A percentile compares a stretch with the other conserved stretches of the same genome.
phyloP scores from a whole-genome alignment of 1,140 invertebrate species.

The Drosophila tropicalis region DNA sequence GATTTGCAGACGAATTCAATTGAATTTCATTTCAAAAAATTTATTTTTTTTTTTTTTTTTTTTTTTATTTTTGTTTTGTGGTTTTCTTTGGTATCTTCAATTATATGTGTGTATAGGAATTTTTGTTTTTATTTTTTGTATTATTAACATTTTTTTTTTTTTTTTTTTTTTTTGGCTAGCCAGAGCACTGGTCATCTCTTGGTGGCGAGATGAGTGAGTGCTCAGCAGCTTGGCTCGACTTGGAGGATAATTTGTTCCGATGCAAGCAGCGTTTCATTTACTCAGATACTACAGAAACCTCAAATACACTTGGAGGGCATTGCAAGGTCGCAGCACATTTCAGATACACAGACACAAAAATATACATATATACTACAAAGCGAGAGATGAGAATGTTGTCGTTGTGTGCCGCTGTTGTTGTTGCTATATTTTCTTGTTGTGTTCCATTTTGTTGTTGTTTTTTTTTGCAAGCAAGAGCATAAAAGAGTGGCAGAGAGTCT shows the following conservation, averaged over 20 bases:
- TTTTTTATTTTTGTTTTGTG: too few species aligned
- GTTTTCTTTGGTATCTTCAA: slow-evolving; percentile 3
- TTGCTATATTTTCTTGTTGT: slow-evolving; percentile 20
- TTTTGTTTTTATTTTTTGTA: not conserved
- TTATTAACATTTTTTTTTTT: not conserved
- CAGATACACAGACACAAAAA: slow-evolving; percentile 66
- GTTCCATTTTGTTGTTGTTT: slow-evolving; percentile 10
- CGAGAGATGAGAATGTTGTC: slow-evolving; percentile 10
- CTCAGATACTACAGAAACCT: slow-evolving; percentile 10
- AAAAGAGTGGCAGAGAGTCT: slow-evolving; percentile 24
- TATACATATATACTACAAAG: slow-evolving; percentile 55
- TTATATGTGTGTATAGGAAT: not conserved
- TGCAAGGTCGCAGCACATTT: slow-evolving; percentile 79
- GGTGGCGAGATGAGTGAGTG: slow-evolving; percentile 1
- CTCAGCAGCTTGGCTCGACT: slow-evolving; percentile 9
- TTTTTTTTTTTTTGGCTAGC: not conserved
- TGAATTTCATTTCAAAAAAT: slow-evolving; percentile 6
- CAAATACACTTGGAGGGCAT: slow-evolving; percentile 62
- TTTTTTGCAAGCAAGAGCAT: slow-evolving; percentile 57
- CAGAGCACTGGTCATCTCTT: not conserved
- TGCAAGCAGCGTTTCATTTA: slow-evolving; percentile 83
- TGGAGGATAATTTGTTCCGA: slow-evolving; percentile 50
- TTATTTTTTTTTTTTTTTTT: too few species aligned
- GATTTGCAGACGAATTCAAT: not conserved
- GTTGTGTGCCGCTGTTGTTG: slow-evolving; percentile 31